phyloP scores from a whole-genome alignment of 2,888 invertebrate genomes.

The Ganaspis brasiliensis region DNA sequence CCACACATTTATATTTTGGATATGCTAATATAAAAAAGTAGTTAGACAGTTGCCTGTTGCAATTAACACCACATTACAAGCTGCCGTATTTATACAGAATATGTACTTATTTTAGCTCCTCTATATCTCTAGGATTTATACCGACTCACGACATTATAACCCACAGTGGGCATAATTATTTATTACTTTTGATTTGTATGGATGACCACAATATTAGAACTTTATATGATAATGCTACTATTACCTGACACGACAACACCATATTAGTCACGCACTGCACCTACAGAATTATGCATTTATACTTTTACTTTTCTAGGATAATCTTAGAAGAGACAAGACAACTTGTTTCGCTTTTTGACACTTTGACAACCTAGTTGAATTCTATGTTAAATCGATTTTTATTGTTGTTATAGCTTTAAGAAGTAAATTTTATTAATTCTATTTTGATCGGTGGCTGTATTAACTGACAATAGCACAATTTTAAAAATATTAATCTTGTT shows the following conservation, averaged over 20 bases:
- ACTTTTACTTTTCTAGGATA: slow-evolving; percentile 35
- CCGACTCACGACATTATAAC: slow-evolving; percentile 57
- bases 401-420: background rate
- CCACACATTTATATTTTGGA: slow-evolving; percentile 45
- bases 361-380: slow-evolving; percentile 33
- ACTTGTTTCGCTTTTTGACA: slow-evolving; percentile 42
- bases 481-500: no score
- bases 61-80: slow-evolving; percentile 72
- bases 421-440: background rate
- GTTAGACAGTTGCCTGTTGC: slow-evolving; percentile 66
- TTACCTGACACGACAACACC: slow-evolving; percentile 44
- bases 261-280: slow-evolving; percentile 16
- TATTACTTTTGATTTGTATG: slow-evolving; percentile 32
- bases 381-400: background rate
- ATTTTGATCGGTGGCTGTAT: no score
- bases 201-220: slow-evolving; percentile 18
- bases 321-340: slow-evolving; percentile 1
- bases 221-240: slow-evolving; percentile 2
- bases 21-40: slow-evolving; percentile 61
- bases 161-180: slow-evolving; percentile 32
- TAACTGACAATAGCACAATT: no score
- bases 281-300: slow-evolving; percentile 28
- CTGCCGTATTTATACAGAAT: slow-evolving; percentile 58
- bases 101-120: slow-evolving; percentile 38
- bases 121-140: slow-evolving; percentile 58